Evolutionary conservation across 2,797 vertebrate species (phyloP).

Genomic region (Sciurus carolinensis): DNA sequence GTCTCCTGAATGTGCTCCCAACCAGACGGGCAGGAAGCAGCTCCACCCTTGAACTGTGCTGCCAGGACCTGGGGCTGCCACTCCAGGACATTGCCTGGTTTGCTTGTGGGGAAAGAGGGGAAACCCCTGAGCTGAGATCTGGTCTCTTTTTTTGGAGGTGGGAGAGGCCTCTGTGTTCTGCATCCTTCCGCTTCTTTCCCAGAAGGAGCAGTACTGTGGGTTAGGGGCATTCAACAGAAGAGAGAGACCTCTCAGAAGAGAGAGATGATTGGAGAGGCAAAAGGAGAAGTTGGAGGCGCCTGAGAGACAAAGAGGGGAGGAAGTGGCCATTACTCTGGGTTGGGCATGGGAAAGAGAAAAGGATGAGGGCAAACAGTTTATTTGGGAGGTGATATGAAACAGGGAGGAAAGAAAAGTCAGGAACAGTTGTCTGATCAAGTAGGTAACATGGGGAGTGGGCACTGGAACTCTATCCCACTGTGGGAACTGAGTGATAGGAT

Average conservation of each 20-base stretch:
- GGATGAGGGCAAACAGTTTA: background rate
- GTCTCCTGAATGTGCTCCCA: constrained; percentile 68
- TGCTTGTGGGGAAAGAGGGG: too few species aligned
- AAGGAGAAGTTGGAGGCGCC: background rate
- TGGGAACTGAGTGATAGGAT: too few species aligned
- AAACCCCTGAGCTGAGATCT: background rate
- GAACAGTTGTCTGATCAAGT: background rate
- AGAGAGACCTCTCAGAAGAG: too few species aligned
- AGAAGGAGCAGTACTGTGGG: background rate
- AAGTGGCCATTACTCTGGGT: background rate
- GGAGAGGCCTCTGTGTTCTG: background rate
- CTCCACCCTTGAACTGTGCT: constrained; percentile 47
- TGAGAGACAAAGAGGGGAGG: too few species aligned
- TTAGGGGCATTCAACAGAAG: fast-evolving
- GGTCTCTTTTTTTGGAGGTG: background rate
- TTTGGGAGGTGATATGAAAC: background rate
- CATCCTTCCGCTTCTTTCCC: background rate
- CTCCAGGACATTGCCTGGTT: background rate
- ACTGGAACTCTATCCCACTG: fast-evolving
- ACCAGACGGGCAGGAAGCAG: constrained; percentile 71
- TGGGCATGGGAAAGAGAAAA: background rate
- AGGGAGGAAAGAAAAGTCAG: background rate
- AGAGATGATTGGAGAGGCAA: too few species aligned
- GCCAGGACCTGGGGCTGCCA: constrained; percentile 38
- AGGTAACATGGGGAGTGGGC: background rate